Percentiles rank a stretch among this genome's conserved stretches.
phyloP scores from a whole-genome alignment of 2,888 invertebrate species.

The Drosophila quinaria region DNA sequence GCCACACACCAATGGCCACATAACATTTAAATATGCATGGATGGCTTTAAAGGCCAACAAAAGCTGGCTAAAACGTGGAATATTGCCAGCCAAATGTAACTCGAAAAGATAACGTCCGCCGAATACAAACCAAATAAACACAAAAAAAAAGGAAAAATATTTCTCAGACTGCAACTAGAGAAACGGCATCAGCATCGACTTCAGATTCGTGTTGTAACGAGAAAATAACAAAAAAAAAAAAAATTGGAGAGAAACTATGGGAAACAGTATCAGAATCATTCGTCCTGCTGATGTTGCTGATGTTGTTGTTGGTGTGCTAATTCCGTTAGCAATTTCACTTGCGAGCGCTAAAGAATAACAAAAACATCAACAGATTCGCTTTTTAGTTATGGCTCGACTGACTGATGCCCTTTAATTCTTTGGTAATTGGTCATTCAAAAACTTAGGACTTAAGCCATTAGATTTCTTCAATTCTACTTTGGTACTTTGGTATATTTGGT shows the following conservation, averaged over 20 bases:
- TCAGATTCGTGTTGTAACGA: slow-evolving; percentile 14
- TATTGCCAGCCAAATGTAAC: slow-evolving; percentile 28
- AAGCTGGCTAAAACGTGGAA: slow-evolving; percentile 28
- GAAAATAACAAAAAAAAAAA: slow-evolving; percentile 3
- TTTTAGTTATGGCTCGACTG: neutral
- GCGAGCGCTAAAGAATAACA: slow-evolving; percentile 45
- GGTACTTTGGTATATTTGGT: too few relatives aligned
- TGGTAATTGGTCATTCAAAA: neutral
- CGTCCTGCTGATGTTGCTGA: slow-evolving; percentile 32
- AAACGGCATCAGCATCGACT: slow-evolving; percentile 24
- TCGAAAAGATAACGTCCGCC: slow-evolving; percentile 34
- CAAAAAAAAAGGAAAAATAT: slow-evolving; percentile 27
- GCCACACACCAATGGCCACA: slow-evolving; percentile 63
- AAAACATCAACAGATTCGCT: slow-evolving; percentile 16
- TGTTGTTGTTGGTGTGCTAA: slow-evolving; percentile 66
- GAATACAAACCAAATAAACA: slow-evolving; percentile 59
- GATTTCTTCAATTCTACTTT: too few relatives aligned
- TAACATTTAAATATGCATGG: slow-evolving; percentile 75
- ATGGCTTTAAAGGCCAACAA: slow-evolving; percentile 56
- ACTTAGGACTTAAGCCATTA: neutral
- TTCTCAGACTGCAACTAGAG: slow-evolving; percentile 14
- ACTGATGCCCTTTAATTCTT: neutral
- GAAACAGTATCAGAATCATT: slow-evolving; percentile 51
- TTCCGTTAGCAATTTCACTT: slow-evolving; percentile 75
- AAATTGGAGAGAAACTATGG: slow-evolving; percentile 1